phyloP scores from a whole-genome alignment of 2,888 invertebrate species.

The Noctua fimbriata region DNA sequence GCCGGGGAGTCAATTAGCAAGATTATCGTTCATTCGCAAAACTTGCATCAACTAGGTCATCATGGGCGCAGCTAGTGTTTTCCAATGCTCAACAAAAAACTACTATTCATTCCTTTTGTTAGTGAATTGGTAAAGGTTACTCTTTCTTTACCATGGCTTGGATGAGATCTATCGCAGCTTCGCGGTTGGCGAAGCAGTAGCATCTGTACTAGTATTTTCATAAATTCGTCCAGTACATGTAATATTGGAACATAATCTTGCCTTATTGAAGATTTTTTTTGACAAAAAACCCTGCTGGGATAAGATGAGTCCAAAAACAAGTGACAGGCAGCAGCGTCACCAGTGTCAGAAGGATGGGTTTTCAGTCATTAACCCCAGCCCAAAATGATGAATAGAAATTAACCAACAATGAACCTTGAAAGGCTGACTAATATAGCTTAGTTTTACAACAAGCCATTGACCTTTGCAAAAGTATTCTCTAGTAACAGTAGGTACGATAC shows the following conservation, averaged over 20 bases:
- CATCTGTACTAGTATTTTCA: neutral
- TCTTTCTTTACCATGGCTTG: neutral
- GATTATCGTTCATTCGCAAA: slow-evolving; percentile 76
- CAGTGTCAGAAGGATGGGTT: neutral
- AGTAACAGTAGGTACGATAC: slow-evolving; percentile 26
- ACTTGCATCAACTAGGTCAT: slow-evolving; percentile 64
- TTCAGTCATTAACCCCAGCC: slow-evolving; percentile 5
- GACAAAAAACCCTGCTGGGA: no score
- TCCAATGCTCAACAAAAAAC: slow-evolving; percentile 24
- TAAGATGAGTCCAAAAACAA: no score
- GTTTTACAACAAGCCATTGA: slow-evolving; percentile 28
- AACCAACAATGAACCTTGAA: slow-evolving; percentile 17
- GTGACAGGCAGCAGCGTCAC: neutral
- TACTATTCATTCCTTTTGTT: slow-evolving; percentile 6
- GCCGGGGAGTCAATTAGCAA: slow-evolving; percentile 77
- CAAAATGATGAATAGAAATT: slow-evolving; percentile 13
- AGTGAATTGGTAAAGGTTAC: neutral
- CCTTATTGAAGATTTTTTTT: neutral
- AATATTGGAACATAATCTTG: neutral
- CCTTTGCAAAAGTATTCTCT: slow-evolving; percentile 17
- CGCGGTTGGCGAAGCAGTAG: neutral
- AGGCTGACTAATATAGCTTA: slow-evolving; percentile 15
- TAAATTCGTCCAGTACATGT: neutral
- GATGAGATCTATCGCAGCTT: no score
- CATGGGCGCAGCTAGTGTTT: slow-evolving; percentile 30